These are phyloP conservation scores for Stegastes partitus DNA, from an alignment of 2,113 vertebrate genomes.

Conservation along the genomic window DNA sequence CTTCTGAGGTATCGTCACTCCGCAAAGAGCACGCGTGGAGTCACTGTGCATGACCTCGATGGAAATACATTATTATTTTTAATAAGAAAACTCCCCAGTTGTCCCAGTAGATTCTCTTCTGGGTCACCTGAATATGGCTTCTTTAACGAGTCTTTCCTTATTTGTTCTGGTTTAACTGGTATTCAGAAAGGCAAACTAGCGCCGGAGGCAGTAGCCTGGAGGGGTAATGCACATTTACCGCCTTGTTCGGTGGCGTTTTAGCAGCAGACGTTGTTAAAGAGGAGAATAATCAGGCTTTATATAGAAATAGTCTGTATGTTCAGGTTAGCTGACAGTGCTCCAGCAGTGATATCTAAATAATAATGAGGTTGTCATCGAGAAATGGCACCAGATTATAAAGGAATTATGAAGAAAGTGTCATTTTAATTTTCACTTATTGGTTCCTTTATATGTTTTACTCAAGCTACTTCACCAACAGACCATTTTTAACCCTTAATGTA, in stretches of 20 bases:
- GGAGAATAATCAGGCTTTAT: not conserved
- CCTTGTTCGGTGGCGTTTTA: not conserved
- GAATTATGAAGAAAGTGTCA: too few relatives aligned
- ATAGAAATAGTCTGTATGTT: not conserved
- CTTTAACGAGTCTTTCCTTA: constrained; percentile 37
- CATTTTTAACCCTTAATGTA: too few relatives aligned
- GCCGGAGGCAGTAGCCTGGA: not conserved
- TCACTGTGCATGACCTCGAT: constrained; percentile 35
- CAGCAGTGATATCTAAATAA: not conserved
- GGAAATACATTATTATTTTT: constrained; percentile 16
- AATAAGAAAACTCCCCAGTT: constrained; percentile 5
- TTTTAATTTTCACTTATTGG: too few relatives aligned
- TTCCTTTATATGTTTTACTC: too few relatives aligned
- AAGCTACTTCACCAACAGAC: too few relatives aligned
- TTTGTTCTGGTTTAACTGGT: not conserved
- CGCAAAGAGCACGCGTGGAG: constrained; percentile 11
- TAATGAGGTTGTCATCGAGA: too few relatives aligned
- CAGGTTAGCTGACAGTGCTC: not conserved
- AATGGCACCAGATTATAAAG: too few relatives aligned
- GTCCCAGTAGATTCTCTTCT: constrained; percentile 55
- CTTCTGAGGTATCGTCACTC: constrained; percentile 74
- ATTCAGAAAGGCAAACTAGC: not conserved
- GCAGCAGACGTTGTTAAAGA: not conserved
- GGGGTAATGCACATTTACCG: not conserved
- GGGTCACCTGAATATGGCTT: constrained; percentile 58